Evolutionary conservation across 2,797 vertebrate species (phyloP).

Genomic region (Ptychobarbus kaznakovi): DNA sequence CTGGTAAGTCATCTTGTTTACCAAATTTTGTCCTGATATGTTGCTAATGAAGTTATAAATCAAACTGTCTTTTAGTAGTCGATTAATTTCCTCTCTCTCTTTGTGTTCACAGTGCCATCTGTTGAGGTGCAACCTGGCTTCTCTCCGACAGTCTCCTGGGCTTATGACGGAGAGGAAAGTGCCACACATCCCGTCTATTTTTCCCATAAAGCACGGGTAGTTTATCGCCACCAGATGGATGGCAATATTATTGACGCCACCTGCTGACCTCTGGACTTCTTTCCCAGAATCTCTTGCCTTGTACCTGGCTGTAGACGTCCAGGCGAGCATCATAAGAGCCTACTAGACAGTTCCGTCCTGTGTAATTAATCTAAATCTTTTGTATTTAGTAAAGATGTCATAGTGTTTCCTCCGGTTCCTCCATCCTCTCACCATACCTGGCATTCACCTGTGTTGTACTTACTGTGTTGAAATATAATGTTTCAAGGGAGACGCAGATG

Average conservation of each 20-base stretch:
- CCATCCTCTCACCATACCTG: background rate
- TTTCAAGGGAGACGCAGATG: constrained; percentile 7
- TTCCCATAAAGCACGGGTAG: constrained; percentile 61
- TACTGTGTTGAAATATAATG: background rate
- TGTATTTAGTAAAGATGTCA: constrained; percentile 28
- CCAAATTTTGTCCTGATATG: background rate
- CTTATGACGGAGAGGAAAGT: constrained; percentile 28
- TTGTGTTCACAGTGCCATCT: constrained; percentile 49
- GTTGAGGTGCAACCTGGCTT: constrained; percentile 46
- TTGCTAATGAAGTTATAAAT: background rate
- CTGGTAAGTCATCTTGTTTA: constrained; percentile 37
- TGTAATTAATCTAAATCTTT: constrained; percentile 13
- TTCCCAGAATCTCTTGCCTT: constrained; percentile 12
- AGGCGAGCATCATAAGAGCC: background rate
- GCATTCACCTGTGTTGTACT: constrained; percentile 30
- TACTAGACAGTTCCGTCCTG: background rate
- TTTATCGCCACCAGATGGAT: constrained; percentile 64
- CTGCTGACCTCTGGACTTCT: constrained; percentile 50
- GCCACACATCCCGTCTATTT: constrained; percentile 50
- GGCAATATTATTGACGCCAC: constrained; percentile 62
- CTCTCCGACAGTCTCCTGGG: constrained; percentile 48
- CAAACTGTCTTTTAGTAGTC: background rate
- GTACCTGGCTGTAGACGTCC: constrained; percentile 19
- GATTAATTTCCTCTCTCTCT: background rate
- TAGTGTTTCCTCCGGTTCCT: constrained; percentile 3